Percentiles rank a stretch among this genome's conserved stretches.
Evolutionary conservation across 2,797 vertebrate species (phyloP).

Genomic region (Manis crassicaudata): DNA sequence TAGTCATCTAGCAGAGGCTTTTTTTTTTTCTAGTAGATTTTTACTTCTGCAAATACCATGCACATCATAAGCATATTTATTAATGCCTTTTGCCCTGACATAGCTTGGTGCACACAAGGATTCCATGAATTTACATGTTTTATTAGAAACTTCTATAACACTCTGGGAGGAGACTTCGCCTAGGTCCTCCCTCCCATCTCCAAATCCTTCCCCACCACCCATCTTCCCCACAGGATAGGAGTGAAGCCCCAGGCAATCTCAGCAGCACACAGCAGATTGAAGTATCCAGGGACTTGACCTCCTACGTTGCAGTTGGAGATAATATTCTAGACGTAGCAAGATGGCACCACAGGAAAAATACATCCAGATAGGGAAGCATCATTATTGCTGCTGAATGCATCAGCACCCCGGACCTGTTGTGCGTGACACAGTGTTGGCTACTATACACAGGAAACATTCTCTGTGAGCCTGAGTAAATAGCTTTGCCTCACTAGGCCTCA

Average conservation of each 20-base stretch:
- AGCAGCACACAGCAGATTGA: neutral
- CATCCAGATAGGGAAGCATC: neutral
- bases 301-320: neutral
- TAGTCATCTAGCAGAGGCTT: neutral
- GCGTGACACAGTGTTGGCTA: neutral
- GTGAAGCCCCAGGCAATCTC: neutral
- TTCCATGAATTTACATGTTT: neutral
- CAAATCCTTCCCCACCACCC: neutral
- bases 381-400: neutral
- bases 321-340: neutral
- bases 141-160: neutral
- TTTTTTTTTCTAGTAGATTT: slow-evolving; percentile 8
- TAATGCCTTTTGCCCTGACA: neutral
- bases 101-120: neutral
- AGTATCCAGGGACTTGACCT: neutral
- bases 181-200: neutral
- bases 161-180: neutral
- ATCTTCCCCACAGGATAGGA: neutral
- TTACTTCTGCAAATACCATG: slow-evolving; percentile 23
- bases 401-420: no score
- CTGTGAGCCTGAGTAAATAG: neutral
- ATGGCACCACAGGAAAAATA: neutral
- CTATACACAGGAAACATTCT: neutral
- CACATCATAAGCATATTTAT: neutral
- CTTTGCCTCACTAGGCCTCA: neutral